phyloP scores from a whole-genome alignment of 2,113 vertebrate species.

The Cygnus atratus region DNA sequence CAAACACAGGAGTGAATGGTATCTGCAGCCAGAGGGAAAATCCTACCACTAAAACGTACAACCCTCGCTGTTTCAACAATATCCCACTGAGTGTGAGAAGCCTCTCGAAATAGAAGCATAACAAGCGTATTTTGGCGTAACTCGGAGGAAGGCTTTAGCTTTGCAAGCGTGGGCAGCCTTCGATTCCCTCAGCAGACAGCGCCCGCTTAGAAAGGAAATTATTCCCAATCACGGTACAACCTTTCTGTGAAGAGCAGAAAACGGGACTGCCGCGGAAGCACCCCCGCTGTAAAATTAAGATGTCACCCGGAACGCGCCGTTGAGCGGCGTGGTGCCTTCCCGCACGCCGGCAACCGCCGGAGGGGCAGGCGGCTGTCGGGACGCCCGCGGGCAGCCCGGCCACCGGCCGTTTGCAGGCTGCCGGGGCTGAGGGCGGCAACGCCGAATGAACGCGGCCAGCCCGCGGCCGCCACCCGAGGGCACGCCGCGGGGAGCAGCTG shows the following conservation, averaged over 20 bases:
- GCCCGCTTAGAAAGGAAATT: neutral
- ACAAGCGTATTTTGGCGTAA: neutral
- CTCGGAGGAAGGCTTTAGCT: neutral
- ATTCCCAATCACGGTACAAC: neutral
- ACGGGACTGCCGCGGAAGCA: neutral
- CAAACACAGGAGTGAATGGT: neutral
- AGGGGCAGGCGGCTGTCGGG: neutral
- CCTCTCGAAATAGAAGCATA: constrained; percentile 34
- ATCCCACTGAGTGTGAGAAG: constrained; percentile 34
- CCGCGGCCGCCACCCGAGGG: too few relatives aligned
- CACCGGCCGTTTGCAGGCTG: too few relatives aligned
- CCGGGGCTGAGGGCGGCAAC: too few relatives aligned
- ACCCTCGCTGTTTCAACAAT: constrained; percentile 29
- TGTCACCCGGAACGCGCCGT: neutral
- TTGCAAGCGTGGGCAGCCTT: neutral
- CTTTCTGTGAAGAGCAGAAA: neutral
- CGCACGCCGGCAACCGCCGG: too few relatives aligned
- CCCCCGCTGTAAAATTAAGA: neutral
- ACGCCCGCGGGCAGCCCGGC: too few relatives aligned
- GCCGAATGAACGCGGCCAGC: too few relatives aligned
- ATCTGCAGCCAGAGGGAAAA: constrained; percentile 39
- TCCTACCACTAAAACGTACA: constrained; percentile 30
- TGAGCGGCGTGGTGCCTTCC: neutral
- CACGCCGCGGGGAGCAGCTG: too few relatives aligned
- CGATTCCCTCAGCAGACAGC: neutral